Evolutionary conservation across 2,797 vertebrate species (phyloP).

Genomic region (Enteromius mattozi): DNA sequence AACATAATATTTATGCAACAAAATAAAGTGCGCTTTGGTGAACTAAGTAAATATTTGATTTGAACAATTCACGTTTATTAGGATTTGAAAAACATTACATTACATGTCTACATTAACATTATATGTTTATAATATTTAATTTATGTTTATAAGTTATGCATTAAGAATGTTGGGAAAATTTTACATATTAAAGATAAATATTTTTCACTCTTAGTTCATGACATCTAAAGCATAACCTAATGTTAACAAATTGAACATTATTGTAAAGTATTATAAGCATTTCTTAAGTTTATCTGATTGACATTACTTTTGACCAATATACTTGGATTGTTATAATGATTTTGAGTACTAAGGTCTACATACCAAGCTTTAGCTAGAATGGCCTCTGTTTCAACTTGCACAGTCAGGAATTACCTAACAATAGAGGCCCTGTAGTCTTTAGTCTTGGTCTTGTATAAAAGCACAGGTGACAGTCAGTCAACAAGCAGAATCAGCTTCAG

Average conservation of each 20-base stretch:
- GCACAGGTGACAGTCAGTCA: slow-evolving; percentile 25
- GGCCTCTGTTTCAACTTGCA: slow-evolving; percentile 62
- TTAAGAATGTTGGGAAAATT: neutral
- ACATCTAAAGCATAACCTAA: neutral
- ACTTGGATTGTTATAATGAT: neutral
- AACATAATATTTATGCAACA: too few species aligned
- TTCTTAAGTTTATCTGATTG: neutral
- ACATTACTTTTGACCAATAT: neutral
- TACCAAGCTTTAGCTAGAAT: slow-evolving; percentile 24
- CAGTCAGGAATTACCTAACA: slow-evolving; percentile 47
- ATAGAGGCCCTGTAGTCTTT: slow-evolving; percentile 17
- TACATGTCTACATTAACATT: neutral
- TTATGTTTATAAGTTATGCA: neutral
- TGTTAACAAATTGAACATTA: neutral
- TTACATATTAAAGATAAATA: neutral
- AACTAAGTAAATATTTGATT: too few species aligned
- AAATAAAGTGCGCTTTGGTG: too few species aligned
- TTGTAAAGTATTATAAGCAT: neutral
- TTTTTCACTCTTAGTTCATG: neutral
- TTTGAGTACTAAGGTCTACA: neutral
- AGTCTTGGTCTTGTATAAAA: slow-evolving; percentile 28
- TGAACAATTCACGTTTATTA: neutral
- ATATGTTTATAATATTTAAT: neutral
- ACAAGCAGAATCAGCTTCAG: slow-evolving; percentile 43
- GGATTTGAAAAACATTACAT: neutral